Conservation (phyloP, 2,888 invertebrate genomes). For the Proisotoma minuta region DNA sequence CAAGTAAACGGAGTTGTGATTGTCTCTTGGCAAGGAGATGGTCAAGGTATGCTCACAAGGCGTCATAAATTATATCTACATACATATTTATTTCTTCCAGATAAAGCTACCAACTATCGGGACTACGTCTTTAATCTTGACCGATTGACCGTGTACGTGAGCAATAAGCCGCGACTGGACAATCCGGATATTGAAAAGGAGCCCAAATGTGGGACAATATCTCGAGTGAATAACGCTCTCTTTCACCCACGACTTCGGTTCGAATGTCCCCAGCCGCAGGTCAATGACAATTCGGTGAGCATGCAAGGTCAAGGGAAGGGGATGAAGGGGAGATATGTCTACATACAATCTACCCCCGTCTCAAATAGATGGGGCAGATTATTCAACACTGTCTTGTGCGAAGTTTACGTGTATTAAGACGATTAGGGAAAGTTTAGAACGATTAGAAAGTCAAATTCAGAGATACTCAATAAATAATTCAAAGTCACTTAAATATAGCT, state of each 20-base stretch:
- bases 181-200: constrained; percentile 46
- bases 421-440: background rate
- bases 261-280: constrained; percentile 51
- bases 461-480: background rate
- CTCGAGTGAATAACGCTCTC: constrained; percentile 54
- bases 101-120: constrained; percentile 49
- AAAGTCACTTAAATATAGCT: background rate
- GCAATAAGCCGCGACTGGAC: constrained; percentile 50
- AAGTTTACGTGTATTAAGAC: constrained; percentile 54
- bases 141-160: constrained; percentile 54
- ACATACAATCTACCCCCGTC: constrained; percentile 55
- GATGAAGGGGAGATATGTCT: constrained; percentile 53
- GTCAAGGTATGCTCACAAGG: constrained; percentile 49
- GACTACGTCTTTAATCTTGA: constrained; percentile 55
- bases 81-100: constrained; percentile 36
- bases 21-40: constrained; percentile 55
- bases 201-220: constrained; percentile 52
- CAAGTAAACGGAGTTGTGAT: constrained; percentile 54
- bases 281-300: too few relatives aligned
- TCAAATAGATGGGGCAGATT: constrained; percentile 53
- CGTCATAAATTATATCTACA: background rate
- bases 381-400: constrained; percentile 55
- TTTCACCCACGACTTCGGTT: constrained; percentile 53
- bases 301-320: constrained; percentile 32
- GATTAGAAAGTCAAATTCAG: too few relatives aligned